Evolutionary conservation across 2,797 vertebrate species (phyloP), one percentile per base, ranked within the genome.

Genomic region (Streptopelia turtur): DNA sequence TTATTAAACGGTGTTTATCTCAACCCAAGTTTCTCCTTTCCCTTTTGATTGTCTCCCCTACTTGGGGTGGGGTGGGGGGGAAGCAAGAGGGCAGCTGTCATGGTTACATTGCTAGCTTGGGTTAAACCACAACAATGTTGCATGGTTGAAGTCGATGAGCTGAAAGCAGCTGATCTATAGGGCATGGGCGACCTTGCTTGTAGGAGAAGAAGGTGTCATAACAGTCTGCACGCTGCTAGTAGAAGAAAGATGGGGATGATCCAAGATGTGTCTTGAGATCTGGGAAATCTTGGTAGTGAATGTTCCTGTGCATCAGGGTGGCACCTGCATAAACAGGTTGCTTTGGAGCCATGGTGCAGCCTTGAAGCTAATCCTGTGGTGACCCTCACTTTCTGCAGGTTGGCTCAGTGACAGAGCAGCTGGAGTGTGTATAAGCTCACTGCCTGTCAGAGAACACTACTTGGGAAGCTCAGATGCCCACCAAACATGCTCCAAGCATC

Each of bases 381-480:
- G 56, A 45, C 7, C 24, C 28, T 17, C 15, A 3, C n/a, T 63
- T 59, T 12, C 72, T 74, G 60, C 35, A 74, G 28, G 23, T 9
- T 94, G 64, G 49, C 52, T 63, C 65, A 11, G 12, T 23, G 24
- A 31, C 39, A 49, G n/a, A 89, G 65, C 61, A 60, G 22, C 43
- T n/a, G 9, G 30, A 59, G 28, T 2, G 27, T 0, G 0, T 61
- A 11, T 8, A 8, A 76, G 27, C 27, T 91, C 4, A 0, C 72
- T 50, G 61, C 13, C 49, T 70, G 39, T 7, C 5, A 3, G 52
- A 84, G n/a, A 37, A 17, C 13, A 4, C 37, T 25, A 3, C 60
- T 30, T 43, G 43, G 20, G 41, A 69, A 85, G 31, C 57, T 70
- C 10, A n/a, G 52, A 39, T 50, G 41, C 30, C 16, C 52, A 30